Base-by-base conservation (phyloP, 2,797 vertebrate species). In the Luscinia luscinia region DNA sequence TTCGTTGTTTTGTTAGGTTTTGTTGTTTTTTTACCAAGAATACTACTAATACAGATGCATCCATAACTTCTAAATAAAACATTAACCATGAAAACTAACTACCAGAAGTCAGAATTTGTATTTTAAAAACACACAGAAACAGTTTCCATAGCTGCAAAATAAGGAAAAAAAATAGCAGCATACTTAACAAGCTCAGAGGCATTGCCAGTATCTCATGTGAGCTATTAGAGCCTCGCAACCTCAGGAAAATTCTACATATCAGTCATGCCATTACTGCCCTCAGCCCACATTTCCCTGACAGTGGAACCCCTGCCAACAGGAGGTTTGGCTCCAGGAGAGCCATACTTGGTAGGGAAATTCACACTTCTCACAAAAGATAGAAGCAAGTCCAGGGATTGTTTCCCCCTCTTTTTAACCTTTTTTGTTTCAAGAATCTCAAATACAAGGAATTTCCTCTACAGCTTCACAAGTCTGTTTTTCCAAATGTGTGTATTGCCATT, bases 231-330 rank as follows among this genome's bases (percentile, higher is more conserved):
- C 28, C 30, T 11, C 23, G 10, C 3, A 3, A 1, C 3, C 48
- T 59, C 43, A 40, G 46, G 43, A 67, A 87, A 85, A 80, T 48
- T 26, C 46, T 59, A 15, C 7, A 1, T 9, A 36, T 48, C 2
- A 6, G 38, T 57, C n/a, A 24, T 11, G 28, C 14, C 20, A 12
- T 34, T 52, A 46, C 22, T 48, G 43, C 27, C 43, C 22, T 84
- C 46, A 51, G 46, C 7, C 28, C 26, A 15, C 24, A 8, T 20
- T n/a, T 46, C 14, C 20, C 46, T 59, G 67, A 62, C 14, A 62
- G 30, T 0, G 0, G 41, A 38, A 92, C 2, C 9, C 41, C 45
- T 36, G n/a, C 48, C 19, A 6, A 5, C 3, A 1, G 85, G 12
- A 46, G 22, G 46, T 23, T 13, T 46, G 45, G 27, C 40, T 89